Evolutionary conservation across 1,140 invertebrate species (phyloP).

Genomic region (Dreissena polymorpha): DNA sequence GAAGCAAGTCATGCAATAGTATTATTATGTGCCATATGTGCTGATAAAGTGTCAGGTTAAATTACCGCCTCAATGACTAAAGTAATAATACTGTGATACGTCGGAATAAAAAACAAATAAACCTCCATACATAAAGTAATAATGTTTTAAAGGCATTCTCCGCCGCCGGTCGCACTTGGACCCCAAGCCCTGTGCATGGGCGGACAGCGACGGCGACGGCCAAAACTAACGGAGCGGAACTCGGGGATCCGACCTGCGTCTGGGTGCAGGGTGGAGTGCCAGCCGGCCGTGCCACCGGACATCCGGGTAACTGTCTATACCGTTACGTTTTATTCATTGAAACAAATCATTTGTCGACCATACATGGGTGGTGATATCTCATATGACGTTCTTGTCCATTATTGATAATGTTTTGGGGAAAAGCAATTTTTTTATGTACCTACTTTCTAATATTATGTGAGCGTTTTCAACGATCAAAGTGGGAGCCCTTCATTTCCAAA

Average conservation of each 20-base stretch:
- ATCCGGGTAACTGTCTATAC: neutral
- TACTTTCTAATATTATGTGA: too few species aligned
- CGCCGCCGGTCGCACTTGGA: neutral
- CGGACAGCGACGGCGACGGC: conserved; percentile 11
- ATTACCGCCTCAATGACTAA: neutral
- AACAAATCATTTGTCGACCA: too few species aligned
- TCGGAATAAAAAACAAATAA: neutral
- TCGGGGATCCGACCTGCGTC: neutral
- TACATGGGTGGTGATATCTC: too few species aligned
- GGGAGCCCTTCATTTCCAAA: too few species aligned
- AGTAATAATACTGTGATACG: neutral
- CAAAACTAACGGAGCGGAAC: neutral
- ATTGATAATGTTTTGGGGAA: too few species aligned
- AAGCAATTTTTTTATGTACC: too few species aligned
- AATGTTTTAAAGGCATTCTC: neutral
- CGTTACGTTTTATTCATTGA: too few species aligned
- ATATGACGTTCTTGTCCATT: too few species aligned
- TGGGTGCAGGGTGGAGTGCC: neutral
- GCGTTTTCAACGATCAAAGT: too few species aligned
- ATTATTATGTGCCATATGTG: neutral
- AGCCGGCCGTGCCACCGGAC: neutral
- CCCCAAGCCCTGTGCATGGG: neutral
- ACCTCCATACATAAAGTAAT: neutral
- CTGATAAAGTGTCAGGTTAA: too few species aligned
- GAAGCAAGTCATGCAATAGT: neutral